Evolutionary conservation across 2,888 invertebrate species (phyloP).

Genomic region (Lepetodrilus schrolli): DNA sequence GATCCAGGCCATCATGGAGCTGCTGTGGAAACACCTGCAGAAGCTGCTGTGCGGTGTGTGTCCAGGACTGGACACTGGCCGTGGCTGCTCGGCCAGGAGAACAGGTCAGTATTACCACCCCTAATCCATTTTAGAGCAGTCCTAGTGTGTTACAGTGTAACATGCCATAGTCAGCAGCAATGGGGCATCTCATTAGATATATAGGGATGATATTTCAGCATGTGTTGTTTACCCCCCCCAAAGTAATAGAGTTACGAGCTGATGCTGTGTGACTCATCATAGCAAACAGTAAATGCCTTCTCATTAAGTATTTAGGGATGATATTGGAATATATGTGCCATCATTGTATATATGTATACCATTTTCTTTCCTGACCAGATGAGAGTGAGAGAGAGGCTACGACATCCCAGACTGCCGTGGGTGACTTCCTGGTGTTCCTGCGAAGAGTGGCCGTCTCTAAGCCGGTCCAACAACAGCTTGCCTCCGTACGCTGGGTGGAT

Average conservation of each 20-base stretch:
- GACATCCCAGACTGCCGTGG: constrained; percentile 71
- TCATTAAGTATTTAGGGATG: too few species aligned
- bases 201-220: too few species aligned
- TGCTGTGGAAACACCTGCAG: constrained; percentile 77
- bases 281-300: too few species aligned
- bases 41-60: constrained; percentile 35
- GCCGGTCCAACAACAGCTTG: constrained; percentile 77
- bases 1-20: constrained; percentile 78
- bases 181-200: background rate
- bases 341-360: too few species aligned
- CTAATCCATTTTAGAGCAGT: too few species aligned
- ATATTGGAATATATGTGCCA: too few species aligned
- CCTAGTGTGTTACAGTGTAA: too few species aligned
- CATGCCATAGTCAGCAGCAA: too few species aligned
- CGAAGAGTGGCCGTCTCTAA: constrained; percentile 77
- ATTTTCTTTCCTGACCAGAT: background rate
- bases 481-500: constrained; percentile 78
- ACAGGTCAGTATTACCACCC: too few species aligned
- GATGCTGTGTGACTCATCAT: too few species aligned
- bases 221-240: too few species aligned
- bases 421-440: constrained; percentile 79
- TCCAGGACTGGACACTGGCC: constrained; percentile 27
- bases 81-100: background rate
- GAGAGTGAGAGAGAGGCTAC: background rate
- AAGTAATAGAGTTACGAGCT: too few species aligned